Conservation (phyloP, 2,797 vertebrate genomes). For the Merluccius polli region DNA sequence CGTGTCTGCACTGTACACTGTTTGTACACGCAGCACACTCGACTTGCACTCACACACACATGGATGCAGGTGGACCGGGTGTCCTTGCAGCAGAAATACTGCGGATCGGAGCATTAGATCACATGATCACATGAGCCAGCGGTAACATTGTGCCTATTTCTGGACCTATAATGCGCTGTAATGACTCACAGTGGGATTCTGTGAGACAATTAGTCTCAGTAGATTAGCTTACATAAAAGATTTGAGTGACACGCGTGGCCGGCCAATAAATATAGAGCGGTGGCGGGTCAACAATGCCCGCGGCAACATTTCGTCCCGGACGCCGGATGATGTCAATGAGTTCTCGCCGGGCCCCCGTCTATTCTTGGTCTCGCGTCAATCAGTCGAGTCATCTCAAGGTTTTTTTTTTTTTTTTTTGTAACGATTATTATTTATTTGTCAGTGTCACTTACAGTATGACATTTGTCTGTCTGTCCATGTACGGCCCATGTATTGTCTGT, state of each 20-base stretch:
- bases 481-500: background rate
- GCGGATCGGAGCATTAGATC: slow-evolving; percentile 19
- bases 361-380: slow-evolving; percentile 41
- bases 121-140: slow-evolving; percentile 28
- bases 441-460: background rate
- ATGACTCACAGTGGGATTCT: slow-evolving; percentile 38
- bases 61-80: background rate
- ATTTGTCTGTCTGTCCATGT: too few relatives aligned
- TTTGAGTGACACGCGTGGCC: slow-evolving; percentile 6
- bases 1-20: background rate
- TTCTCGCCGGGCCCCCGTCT: slow-evolving; percentile 7
- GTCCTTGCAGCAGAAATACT: too few relatives aligned
- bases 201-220: slow-evolving; percentile 29
- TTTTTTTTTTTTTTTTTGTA: background rate
- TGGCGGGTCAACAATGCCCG: slow-evolving; percentile 65
- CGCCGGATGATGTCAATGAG: background rate
- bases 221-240: slow-evolving; percentile 44
- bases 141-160: slow-evolving; percentile 49
- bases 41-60: too few relatives aligned
- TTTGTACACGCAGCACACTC: too few relatives aligned
- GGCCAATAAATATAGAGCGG: slow-evolving; percentile 51
- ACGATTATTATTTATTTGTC: background rate
- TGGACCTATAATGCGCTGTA: slow-evolving; percentile 26
- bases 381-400: background rate
- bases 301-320: slow-evolving; percentile 47